phyloP scores from a whole-genome alignment of 1,140 invertebrate genomes.

The Brachionus rotundiformis region DNA sequence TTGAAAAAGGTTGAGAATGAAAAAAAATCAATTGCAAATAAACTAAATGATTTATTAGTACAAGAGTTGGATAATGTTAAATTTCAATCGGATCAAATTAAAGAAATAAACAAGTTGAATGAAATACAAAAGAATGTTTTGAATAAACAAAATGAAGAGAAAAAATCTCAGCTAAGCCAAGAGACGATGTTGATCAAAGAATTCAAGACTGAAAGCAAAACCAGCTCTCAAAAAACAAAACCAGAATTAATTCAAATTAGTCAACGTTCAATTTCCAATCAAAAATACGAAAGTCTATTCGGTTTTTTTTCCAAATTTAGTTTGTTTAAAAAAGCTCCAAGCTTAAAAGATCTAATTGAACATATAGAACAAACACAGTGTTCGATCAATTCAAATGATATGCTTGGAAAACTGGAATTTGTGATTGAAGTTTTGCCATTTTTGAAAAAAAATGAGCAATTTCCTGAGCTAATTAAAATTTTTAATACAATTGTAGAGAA shows the following conservation, averaged over 20 bases:
- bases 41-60: neutral
- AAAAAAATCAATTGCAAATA: constrained; percentile 9
- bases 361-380: neutral
- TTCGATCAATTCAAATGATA: neutral
- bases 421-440: neutral
- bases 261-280: neutral
- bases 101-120: neutral
- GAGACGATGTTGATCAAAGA: constrained; percentile 1
- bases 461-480: neutral
- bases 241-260: neutral
- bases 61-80: constrained; percentile 3
- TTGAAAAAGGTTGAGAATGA: neutral
- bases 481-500: neutral
- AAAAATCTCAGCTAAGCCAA: constrained; percentile 10
- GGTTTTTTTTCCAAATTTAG: neutral
- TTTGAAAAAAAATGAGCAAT: neutral
- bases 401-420: neutral
- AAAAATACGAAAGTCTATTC: neutral
- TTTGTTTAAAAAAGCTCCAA: neutral
- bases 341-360: neutral
- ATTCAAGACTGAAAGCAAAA: neutral
- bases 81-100: neutral
- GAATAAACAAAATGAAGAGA: neutral
- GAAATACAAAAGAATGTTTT: neutral
- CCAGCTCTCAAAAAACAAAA: neutral